These are phyloP conservation scores for Actinostola sp. DNA, from an alignment of 92 coral and sea anemone genomes.

Conservation along the genomic window DNA sequence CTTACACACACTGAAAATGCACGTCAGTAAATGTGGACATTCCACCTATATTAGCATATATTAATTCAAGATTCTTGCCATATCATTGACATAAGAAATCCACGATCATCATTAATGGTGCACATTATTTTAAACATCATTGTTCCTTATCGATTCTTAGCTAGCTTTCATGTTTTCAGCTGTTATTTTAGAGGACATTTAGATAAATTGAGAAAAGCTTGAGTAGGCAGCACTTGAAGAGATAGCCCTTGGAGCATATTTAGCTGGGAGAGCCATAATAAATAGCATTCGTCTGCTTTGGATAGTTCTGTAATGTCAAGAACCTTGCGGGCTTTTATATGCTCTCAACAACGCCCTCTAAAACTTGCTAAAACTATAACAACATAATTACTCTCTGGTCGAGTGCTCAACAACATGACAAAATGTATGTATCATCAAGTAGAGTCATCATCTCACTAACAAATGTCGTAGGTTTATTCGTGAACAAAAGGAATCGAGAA, in stretches of 20 bases:
- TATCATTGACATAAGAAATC: slow-evolving; percentile 1
- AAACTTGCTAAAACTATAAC: slow-evolving; percentile 18
- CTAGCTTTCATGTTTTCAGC: too few relatives aligned
- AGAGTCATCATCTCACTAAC: too few relatives aligned
- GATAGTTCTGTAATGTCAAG: not conserved
- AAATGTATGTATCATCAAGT: too few relatives aligned
- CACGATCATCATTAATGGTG: not conserved
- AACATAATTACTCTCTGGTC: not conserved
- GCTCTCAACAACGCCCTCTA: not conserved
- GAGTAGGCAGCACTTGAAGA: slow-evolving; percentile 9
- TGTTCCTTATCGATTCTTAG: too few relatives aligned
- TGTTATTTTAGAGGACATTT: not conserved
- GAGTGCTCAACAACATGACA: too few relatives aligned
- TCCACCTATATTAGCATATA: slow-evolving; percentile 8
- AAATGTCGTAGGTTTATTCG: not conserved
- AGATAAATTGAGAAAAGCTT: not conserved
- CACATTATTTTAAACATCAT: not conserved
- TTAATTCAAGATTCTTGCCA: not conserved
- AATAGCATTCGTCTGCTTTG: not conserved
- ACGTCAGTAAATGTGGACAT: slow-evolving; percentile 12
- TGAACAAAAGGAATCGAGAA: not conserved
- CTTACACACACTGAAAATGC: not conserved
- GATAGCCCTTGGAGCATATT: slow-evolving; percentile 5
- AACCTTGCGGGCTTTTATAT: not conserved
- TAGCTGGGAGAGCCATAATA: not conserved